Evolutionary conservation across 2,113 vertebrate species (phyloP).

Genomic region (Phoenicopterus ruber): DNA sequence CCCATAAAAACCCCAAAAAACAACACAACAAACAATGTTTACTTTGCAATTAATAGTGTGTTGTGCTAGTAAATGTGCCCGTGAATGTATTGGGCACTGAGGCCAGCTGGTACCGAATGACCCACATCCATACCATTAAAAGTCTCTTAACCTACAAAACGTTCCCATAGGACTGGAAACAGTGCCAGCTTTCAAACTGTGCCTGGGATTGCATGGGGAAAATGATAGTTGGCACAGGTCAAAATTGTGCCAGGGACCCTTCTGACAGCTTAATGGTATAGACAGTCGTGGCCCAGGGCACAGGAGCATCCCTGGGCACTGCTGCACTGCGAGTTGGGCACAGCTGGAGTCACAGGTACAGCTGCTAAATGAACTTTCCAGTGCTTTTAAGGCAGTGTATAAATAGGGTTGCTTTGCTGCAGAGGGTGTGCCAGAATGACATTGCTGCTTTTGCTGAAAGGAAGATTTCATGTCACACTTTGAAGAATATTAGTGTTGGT

Average conservation of each 20-base stretch:
- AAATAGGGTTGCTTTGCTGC: background rate
- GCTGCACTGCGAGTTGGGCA: background rate
- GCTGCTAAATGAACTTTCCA: background rate
- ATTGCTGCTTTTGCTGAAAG: background rate
- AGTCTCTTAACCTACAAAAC: constrained; percentile 43
- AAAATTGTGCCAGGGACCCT: background rate
- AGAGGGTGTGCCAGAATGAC: background rate
- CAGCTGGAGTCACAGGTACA: background rate
- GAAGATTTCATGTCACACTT: background rate
- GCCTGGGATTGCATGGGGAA: background rate
- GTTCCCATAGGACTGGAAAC: background rate
- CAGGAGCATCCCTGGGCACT: background rate
- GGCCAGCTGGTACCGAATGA: background rate
- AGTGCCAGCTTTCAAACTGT: constrained; percentile 30
- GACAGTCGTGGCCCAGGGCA: background rate
- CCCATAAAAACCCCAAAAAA: too few species aligned
- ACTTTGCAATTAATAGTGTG: background rate
- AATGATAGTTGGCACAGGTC: background rate
- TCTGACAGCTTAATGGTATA: constrained; percentile 15
- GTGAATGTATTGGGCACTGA: background rate
- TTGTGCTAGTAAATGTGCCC: background rate
- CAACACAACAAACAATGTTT: background rate
- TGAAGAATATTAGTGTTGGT: background rate
- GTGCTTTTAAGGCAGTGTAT: background rate
- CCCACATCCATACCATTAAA: constrained; percentile 24